phyloP scores from a whole-genome alignment of 2,113 vertebrate species.

The Miniopterus natalensis region DNA sequence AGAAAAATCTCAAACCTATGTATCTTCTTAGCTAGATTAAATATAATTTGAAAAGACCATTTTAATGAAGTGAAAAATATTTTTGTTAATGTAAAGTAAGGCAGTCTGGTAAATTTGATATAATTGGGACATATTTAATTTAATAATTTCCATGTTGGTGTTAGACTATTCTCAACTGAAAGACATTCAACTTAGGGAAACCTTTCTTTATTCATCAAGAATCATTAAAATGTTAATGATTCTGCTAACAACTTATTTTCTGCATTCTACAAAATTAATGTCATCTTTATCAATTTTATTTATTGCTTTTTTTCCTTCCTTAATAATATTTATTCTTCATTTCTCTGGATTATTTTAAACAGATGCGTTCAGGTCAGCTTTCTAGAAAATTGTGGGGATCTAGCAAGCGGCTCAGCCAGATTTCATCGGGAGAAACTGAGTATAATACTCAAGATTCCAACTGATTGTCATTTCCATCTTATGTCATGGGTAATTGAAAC shows the following conservation, averaged over 20 bases:
- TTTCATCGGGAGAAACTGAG: slow-evolving; percentile 97
- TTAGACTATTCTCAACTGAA: slow-evolving; percentile 58
- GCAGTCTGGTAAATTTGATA: neutral
- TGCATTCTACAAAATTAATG: slow-evolving; percentile 84
- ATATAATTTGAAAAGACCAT: slow-evolving; percentile 6
- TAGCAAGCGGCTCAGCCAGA: slow-evolving; percentile 96
- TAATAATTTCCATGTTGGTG: neutral
- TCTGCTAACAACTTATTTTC: slow-evolving; percentile 65
- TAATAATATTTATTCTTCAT: slow-evolving; percentile 79
- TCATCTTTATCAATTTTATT: slow-evolving; percentile 82
- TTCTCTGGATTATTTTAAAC: slow-evolving; percentile 90
- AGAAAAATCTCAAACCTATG: neutral
- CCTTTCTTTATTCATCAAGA: slow-evolving; percentile 51
- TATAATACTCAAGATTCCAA: slow-evolving; percentile 94
- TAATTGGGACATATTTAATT: too few relatives aligned
- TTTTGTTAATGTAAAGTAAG: slow-evolving; percentile 42
- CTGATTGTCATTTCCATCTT: slow-evolving; percentile 87
- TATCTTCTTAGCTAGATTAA: neutral
- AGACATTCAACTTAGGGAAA: slow-evolving; percentile 36
- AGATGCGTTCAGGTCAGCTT: slow-evolving; percentile 98
- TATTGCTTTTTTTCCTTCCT: slow-evolving; percentile 78
- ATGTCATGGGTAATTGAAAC: slow-evolving; percentile 83
- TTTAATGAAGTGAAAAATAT: slow-evolving; percentile 44
- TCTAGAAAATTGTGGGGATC: slow-evolving; percentile 98
- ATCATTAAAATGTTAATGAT: slow-evolving; percentile 62